These are phyloP conservation scores for Diorhabda sublineata DNA, from an alignment of 1,140 invertebrate species.

Conservation along the genomic window DNA sequence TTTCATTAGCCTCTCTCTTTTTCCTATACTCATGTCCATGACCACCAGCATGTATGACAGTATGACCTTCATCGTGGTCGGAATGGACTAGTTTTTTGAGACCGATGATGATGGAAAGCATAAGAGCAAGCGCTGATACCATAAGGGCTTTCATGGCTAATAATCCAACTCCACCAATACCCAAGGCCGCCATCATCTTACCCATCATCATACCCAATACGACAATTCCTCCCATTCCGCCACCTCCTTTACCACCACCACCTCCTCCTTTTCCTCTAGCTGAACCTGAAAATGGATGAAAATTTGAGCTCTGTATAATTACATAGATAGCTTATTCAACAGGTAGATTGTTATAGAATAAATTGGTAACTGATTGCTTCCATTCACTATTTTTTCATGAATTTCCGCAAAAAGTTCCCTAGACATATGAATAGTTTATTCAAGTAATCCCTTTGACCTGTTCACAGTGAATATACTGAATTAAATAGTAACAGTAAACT, in stretches of 20 bases:
- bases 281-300: conserved; percentile 44
- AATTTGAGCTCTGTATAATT: too few relatives aligned
- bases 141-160: conserved; percentile 67
- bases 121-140: conserved; percentile 65
- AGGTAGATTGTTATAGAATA: too few relatives aligned
- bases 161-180: conserved; percentile 65
- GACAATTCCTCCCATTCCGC: conserved; percentile 49
- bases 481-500: too few relatives aligned
- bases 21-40: conserved; percentile 59
- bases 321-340: too few relatives aligned
- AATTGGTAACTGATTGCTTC: too few relatives aligned
- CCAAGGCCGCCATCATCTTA: conserved; percentile 65
- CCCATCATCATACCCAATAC: conserved; percentile 70
- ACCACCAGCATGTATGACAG: conserved; percentile 49
- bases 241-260: conserved; percentile 47
- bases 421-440: too few relatives aligned
- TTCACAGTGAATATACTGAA: too few relatives aligned
- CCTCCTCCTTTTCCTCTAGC: conserved; percentile 51
- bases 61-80: conserved; percentile 55
- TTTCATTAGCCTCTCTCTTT: conserved; percentile 48
- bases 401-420: too few relatives aligned
- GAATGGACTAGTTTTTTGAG: conserved; percentile 63
- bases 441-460: too few relatives aligned
- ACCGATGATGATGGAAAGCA: conserved; percentile 67
- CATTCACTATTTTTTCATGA: too few relatives aligned